phyloP scores from a whole-genome alignment of 2,797 vertebrate genomes.

The Chloroceryle amazona region DNA sequence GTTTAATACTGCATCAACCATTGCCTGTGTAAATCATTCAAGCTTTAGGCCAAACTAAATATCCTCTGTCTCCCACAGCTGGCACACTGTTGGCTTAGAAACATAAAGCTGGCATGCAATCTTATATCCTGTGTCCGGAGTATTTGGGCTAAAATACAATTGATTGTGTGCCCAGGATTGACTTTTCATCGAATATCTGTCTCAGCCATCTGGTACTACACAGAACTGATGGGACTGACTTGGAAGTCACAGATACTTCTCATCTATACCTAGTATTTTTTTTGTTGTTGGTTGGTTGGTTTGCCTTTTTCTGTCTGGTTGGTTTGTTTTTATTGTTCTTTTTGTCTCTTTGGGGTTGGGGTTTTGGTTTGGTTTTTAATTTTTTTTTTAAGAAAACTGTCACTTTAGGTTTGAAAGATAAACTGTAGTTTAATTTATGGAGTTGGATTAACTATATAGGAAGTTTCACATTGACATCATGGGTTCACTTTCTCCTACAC shows the following conservation, averaged over 20 bases:
- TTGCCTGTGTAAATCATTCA: not conserved
- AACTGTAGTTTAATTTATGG: not conserved
- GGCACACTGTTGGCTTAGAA: slow-evolving; percentile 8
- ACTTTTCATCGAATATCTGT: not conserved
- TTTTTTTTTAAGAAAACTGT: not conserved
- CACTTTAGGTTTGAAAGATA: not conserved
- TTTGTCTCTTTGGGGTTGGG: no score
- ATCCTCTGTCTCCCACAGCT: not conserved
- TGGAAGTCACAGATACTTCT: not conserved
- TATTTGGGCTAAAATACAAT: not conserved
- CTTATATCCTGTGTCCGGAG: not conserved
- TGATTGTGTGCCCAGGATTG: not conserved
- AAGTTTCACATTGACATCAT: slow-evolving; percentile 8
- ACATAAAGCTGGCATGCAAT: not conserved
- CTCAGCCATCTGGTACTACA: not conserved
- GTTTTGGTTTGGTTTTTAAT: no score
- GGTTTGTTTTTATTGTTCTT: not conserved
- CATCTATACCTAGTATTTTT: not conserved
- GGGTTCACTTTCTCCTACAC: not conserved
- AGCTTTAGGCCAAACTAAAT: slow-evolving; percentile 6
- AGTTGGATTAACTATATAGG: not conserved
- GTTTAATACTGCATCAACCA: not conserved
- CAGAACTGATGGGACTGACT: not conserved
- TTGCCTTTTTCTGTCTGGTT: no score
- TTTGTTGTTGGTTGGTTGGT: no score